These are phyloP conservation scores for Autographa pulchrina DNA, from an alignment of 2,888 invertebrate genomes.

Conservation along the genomic window DNA sequence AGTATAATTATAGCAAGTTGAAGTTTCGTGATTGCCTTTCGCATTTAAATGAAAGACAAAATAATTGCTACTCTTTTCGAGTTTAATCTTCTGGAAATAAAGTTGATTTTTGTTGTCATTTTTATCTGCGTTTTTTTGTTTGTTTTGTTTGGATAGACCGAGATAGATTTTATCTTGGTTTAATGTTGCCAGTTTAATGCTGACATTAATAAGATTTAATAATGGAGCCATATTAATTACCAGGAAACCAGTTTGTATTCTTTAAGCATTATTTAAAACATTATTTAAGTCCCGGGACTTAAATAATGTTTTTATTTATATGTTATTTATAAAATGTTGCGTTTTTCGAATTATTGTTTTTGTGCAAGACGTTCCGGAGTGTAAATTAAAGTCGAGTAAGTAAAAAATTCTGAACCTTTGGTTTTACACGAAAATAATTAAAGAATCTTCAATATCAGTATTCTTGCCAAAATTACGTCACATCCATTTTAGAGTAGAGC, in stretches of 20 bases:
- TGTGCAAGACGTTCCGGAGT: neutral
- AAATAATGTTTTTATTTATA: neutral
- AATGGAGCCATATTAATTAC: neutral
- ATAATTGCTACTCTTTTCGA: constrained; percentile 35
- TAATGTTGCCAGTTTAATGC: constrained; percentile 3
- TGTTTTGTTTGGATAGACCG: constrained; percentile 11
- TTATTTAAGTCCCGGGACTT: no score
- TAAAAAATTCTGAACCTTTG: neutral
- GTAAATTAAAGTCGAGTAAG: no score
- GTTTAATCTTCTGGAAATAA: constrained; percentile 35
- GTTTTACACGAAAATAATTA: neutral
- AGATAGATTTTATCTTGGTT: neutral
- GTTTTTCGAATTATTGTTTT: no score
- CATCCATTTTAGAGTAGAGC: constrained; percentile 23
- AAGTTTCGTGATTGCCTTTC: constrained; percentile 39
- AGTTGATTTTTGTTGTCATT: constrained; percentile 24
- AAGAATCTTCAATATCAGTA: neutral
- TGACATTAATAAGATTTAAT: constrained; percentile 11
- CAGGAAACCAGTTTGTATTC: neutral
- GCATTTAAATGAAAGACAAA: constrained; percentile 44
- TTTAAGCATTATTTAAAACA: no score
- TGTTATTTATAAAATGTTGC: no score
- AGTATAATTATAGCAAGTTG: constrained; percentile 43
- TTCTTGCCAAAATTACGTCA: constrained; percentile 19
- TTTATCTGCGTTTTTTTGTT: constrained; percentile 26